Conservation (phyloP, 30 jellyfish, hydroid and myxozoan genomes). For the Cassiopea xamachana region DNA sequence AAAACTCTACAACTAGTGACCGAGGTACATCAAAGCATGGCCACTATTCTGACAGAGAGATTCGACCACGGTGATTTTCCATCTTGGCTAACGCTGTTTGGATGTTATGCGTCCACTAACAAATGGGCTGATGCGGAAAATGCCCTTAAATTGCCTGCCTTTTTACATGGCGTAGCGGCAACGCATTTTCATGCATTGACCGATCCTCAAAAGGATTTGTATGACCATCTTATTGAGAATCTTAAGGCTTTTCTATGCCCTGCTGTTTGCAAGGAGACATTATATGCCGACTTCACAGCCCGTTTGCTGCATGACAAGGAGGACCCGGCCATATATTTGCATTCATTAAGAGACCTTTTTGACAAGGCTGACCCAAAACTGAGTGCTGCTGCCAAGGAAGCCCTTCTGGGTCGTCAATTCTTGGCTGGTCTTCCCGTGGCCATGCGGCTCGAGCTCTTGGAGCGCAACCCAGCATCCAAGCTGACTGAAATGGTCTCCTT, state of each 20-base stretch:
- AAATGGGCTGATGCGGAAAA: background rate
- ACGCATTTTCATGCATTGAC: background rate
- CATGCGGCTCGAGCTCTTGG: background rate
- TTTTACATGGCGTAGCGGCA: background rate
- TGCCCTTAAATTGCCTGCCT: background rate
- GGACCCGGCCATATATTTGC: background rate
- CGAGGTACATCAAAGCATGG: background rate
- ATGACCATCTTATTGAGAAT: background rate
- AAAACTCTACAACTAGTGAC: background rate
- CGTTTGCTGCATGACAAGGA: background rate
- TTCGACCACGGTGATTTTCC: background rate
- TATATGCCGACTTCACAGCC: background rate
- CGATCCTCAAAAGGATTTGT: background rate
- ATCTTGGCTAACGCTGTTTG: background rate
- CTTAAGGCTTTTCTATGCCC: background rate
- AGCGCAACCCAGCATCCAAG: background rate
- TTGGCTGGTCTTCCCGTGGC: background rate
- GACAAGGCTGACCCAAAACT: background rate
- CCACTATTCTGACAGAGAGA: background rate
- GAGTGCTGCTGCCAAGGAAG: background rate
- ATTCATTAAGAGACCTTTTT: background rate
- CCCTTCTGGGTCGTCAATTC: background rate
- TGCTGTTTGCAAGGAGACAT: background rate
- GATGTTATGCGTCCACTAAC: background rate
- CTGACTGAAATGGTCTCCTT: background rate